Evolutionary conservation across 2,888 invertebrate genomes (phyloP).

Genomic region (Eupithecia inturbata): DNA sequence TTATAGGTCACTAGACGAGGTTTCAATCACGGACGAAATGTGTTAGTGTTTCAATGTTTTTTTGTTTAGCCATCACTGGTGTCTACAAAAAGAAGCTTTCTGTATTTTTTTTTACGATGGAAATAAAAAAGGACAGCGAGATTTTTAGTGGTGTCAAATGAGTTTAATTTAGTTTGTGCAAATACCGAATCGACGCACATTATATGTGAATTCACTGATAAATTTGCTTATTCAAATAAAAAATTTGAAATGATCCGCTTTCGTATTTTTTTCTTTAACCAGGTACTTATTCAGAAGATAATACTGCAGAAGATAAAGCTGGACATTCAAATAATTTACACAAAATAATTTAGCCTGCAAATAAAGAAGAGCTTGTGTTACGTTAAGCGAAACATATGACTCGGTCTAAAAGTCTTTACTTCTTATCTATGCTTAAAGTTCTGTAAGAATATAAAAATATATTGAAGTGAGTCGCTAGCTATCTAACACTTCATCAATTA

Average conservation of each 20-base stretch:
- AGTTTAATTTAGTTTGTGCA: neutral
- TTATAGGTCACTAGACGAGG: conserved; percentile 52
- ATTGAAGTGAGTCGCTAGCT: neutral
- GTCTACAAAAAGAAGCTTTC: too few relatives aligned
- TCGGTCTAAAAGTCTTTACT: neutral
- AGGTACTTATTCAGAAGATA: too few relatives aligned
- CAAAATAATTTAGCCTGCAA: neutral
- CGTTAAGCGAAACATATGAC: neutral
- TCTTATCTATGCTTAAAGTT: neutral
- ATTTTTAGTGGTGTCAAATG: neutral
- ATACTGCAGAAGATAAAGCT: neutral
- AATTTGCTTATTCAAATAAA: neutral
- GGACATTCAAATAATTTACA: neutral
- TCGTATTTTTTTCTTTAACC: too few relatives aligned
- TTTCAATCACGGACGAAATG: conserved; percentile 47
- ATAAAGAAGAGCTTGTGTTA: neutral
- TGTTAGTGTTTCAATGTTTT: neutral
- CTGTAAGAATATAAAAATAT: neutral
- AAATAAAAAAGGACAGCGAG: neutral
- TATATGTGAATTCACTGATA: neutral
- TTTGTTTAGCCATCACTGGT: neutral
- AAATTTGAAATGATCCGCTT: too few relatives aligned
- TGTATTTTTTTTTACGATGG: neutral
- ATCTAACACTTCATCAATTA: neutral
- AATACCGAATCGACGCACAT: neutral